These are phyloP conservation scores for Lottia gigantea DNA, from an alignment of 2,888 invertebrate species.

Conservation along the genomic window DNA sequence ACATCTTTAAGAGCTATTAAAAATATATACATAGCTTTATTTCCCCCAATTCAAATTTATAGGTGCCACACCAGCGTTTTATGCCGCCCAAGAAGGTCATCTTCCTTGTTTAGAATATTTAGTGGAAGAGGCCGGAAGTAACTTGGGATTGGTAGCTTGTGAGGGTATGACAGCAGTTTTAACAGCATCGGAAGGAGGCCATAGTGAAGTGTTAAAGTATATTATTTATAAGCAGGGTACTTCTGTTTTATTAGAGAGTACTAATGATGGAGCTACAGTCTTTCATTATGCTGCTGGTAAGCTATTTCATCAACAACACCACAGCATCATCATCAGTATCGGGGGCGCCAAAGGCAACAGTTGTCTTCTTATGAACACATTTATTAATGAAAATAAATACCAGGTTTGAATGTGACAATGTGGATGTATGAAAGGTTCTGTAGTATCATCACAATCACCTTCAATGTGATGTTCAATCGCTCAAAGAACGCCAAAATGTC, in stretches of 20 bases:
- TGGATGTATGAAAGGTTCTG: too few relatives aligned
- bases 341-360: too few relatives aligned
- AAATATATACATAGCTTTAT: too few relatives aligned
- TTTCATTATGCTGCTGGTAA: constrained; percentile 86
- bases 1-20: too few relatives aligned
- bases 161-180: constrained; percentile 90
- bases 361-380: too few relatives aligned
- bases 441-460: too few relatives aligned
- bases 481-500: too few relatives aligned
- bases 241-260: constrained; percentile 23
- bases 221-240: constrained; percentile 29
- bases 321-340: too few relatives aligned
- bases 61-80: constrained; percentile 87
- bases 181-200: constrained; percentile 89
- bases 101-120: constrained; percentile 85
- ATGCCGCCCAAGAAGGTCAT: constrained; percentile 89
- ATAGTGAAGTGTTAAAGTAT: constrained; percentile 72
- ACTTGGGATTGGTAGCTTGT: constrained; percentile 82
- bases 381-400: too few relatives aligned
- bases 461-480: too few relatives aligned
- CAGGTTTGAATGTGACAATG: too few relatives aligned
- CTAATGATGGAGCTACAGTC: constrained; percentile 86
- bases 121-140: constrained; percentile 84
- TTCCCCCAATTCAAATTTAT: background rate
- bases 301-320: background rate